Evolutionary conservation across 2,888 invertebrate genomes (phyloP), one percentile per base, ranked within the genome.

Genomic region (Andrena trimmerana): DNA sequence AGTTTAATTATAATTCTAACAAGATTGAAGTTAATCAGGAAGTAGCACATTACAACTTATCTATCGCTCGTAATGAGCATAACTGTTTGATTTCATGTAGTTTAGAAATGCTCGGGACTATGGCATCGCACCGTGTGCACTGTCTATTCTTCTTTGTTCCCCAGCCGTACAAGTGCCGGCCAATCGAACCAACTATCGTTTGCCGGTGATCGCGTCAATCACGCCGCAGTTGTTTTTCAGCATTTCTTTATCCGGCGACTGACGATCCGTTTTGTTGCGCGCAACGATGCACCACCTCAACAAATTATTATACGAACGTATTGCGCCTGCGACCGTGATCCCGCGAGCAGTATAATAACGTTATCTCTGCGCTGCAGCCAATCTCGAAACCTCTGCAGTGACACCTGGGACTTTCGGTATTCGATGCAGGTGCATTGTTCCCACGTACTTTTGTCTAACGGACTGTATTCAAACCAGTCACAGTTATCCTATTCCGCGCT

Each of bases 361-460:
- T 86, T 85, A 85, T 87, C 83, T 79, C 50, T 10, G 16, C 48
- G 7, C 36, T 42, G 75, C 62, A 73, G 72, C 73, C 78, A 68
- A 73, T 76, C 79, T 77, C 69, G 69, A 74, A 54, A 36, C 36
- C 63, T n/a, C 54, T 67, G 29, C 57, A 70, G 68, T 27, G 54
- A 29, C 59, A 52, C 72, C 48, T 59, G 59, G 59, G 36, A 52
- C 65, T 76, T 72, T 70, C 13, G 31, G 13, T 48, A 36, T 63
- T 50, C 60, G 54, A 42, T 63, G 71, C 83, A 74, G 70, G 59
- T 77, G 74, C 66, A 84, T 86, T 84, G 81, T 84, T 72, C 63
- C 62, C 48, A 52, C 59, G 31, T 79, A 70, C 81, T 81, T 78
- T 66, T 52, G 63, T 75, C 62, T 73, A 71, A 84, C 68, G 54